Base-by-base conservation (phyloP, 1,140 invertebrate genomes). In the Anadara kagoshimensis region DNA sequence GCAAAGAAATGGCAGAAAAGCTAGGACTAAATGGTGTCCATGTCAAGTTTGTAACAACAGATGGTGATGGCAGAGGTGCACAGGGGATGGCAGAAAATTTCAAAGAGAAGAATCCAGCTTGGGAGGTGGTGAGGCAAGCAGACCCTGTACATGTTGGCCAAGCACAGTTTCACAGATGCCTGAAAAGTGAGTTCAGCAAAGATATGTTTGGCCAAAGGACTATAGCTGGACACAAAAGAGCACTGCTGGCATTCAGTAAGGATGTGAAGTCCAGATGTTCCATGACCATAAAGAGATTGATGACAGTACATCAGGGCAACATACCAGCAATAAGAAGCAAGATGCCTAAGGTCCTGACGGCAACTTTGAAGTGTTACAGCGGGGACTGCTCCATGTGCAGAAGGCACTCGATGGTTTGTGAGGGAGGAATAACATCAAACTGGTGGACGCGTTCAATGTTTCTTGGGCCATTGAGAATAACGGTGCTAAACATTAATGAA, bases 61-160 rank as follows among this genome's bases (percentile, higher is more conserved):
- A 61, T 61, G 58, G 58, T 44, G 36, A 61, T 44, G 58, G 58
- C 12, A 43, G 36, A 61, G 41, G 36, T 26, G 62, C 62, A 11
- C 45, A 29, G 41, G 45, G 62, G 14, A 18, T 59, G n/a, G 36
- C 41, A 26, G 45, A 47, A 20, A 20, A 5, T 7, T 22, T 64
- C 14, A 22, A 51, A 41, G 20, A 20, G 0, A 16, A 47, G 44
- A 14, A 64, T 26, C 62, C 62, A 51, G 7, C 49, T 7, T 49
- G 62, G 45, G 8, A 64, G 26, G 45, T 51, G 10, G 47, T 18
- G 4, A 11, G 62, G 20, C 47, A 47, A 49, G 62, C 62, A 14
- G 62, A 64, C 45, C 22, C 12, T 64, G 45, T 64, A 5, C 62
- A 59, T 43, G 4, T 26, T 29, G 26, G 57, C 18, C 54, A 57